These are phyloP conservation scores for Tadarida brasiliensis DNA, from an alignment of 2,797 vertebrate species.

Conservation along the genomic window DNA sequence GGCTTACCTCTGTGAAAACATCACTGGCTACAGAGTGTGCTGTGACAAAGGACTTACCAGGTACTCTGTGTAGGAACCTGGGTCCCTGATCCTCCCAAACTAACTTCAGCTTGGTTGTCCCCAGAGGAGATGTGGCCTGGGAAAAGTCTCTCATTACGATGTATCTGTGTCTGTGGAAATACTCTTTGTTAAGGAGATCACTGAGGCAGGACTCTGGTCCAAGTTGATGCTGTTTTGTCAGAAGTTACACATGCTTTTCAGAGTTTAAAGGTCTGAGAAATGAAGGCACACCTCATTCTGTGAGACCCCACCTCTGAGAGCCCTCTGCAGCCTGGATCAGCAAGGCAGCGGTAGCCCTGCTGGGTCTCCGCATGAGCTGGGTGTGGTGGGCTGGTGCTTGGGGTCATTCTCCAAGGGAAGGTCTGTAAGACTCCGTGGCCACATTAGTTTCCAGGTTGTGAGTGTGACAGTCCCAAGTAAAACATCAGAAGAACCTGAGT, in stretches of 20 bases:
- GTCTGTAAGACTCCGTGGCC: too few relatives aligned
- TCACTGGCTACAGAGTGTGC: neutral
- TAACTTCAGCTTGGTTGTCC: neutral
- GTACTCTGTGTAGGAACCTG: neutral
- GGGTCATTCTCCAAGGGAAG: neutral
- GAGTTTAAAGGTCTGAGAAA: neutral
- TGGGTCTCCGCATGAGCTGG: neutral
- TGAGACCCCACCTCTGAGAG: neutral
- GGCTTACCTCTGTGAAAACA: neutral
- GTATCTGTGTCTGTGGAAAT: neutral
- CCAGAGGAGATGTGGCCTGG: neutral
- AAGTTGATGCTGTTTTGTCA: neutral
- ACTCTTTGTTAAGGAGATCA: neutral
- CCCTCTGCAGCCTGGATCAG: neutral
- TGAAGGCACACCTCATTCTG: neutral
- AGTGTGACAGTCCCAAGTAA: too few relatives aligned
- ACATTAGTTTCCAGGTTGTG: neutral
- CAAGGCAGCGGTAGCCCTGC: neutral
- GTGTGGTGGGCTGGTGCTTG: rapidly evolving
- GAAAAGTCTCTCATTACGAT: neutral
- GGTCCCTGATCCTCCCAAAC: neutral
- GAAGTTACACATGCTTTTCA: neutral
- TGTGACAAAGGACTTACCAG: neutral
- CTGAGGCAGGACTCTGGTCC: neutral
- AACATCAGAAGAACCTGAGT: neutral